Conservation (phyloP, 2,888 invertebrate genomes). For the Papilio gigon region DNA sequence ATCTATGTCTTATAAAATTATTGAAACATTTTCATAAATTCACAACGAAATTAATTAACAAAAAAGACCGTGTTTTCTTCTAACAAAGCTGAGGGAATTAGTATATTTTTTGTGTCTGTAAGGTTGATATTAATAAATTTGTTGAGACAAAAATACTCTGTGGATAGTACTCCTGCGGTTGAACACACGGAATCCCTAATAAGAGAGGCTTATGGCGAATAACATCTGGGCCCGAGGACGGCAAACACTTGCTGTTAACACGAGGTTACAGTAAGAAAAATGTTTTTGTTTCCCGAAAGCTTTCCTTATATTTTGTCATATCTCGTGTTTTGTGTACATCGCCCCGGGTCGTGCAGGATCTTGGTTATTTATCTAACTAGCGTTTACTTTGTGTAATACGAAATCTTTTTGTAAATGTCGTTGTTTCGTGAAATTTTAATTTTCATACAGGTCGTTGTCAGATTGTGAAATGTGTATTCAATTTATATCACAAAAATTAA, state of each 20-base stretch:
- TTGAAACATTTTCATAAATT: not conserved
- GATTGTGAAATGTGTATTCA: not conserved
- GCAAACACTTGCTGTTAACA: slow-evolving; percentile 79
- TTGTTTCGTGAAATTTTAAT: slow-evolving; percentile 17
- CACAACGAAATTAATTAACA: not conserved
- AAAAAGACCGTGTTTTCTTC: slow-evolving; percentile 6
- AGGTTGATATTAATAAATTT: slow-evolving; percentile 66
- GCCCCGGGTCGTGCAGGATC: slow-evolving; percentile 39
- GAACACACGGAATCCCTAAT: slow-evolving; percentile 78
- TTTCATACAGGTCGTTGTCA: slow-evolving; percentile 12
- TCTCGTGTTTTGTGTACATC: slow-evolving; percentile 54
- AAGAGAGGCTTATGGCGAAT: slow-evolving; percentile 78
- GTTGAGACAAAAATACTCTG: slow-evolving; percentile 70
- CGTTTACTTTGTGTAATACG: slow-evolving; percentile 34
- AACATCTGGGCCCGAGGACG: slow-evolving; percentile 77
- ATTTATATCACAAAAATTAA: not conserved
- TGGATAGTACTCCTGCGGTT: slow-evolving; percentile 59
- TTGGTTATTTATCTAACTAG: slow-evolving; percentile 40
- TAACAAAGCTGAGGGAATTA: slow-evolving; percentile 6
- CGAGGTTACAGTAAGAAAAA: slow-evolving; percentile 74
- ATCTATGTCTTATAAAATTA: not conserved
- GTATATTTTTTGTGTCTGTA: slow-evolving; percentile 20
- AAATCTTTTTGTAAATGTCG: slow-evolving; percentile 32
- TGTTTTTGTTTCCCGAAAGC: slow-evolving; percentile 74
- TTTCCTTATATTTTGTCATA: slow-evolving; percentile 66